Conservation (phyloP, 1,140 invertebrate genomes). For the Ectropis grisescens region DNA sequence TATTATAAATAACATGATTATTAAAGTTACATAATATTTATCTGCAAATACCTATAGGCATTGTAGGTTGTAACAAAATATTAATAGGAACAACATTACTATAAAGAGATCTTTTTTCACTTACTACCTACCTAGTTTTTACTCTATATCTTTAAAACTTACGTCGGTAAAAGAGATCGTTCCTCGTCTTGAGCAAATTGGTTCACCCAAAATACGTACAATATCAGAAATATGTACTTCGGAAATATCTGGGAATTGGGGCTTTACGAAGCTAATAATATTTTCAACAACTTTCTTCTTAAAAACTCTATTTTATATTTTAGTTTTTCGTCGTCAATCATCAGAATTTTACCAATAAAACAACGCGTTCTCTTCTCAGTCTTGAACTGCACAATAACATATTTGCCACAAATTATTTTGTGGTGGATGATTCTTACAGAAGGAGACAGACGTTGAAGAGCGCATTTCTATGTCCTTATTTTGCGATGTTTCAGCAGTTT, state of each 20-base stretch:
- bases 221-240: slow-evolving; percentile 1
- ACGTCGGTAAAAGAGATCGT: neutral
- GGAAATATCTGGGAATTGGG: neutral
- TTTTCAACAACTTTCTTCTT: slow-evolving; percentile 1
- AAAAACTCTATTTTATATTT: slow-evolving; percentile 5
- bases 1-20: too few species aligned
- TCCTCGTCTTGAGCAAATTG: slow-evolving; percentile 1
- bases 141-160: slow-evolving; percentile 3
- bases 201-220: slow-evolving; percentile 1
- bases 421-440: too few species aligned
- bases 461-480: too few species aligned
- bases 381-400: neutral
- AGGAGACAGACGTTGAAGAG: too few species aligned
- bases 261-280: slow-evolving; percentile 1
- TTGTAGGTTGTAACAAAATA: too few species aligned
- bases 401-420: too few species aligned
- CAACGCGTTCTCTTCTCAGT: neutral
- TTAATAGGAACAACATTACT: too few species aligned
- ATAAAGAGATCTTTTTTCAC: too few species aligned
- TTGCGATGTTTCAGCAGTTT: too few species aligned
- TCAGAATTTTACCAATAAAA: neutral
- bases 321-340: slow-evolving; percentile 1
- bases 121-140: too few species aligned
- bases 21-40: too few species aligned
- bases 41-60: too few species aligned